A percentile compares a stretch with the other conserved stretches of the same genome.
Evolutionary conservation across 2,113 vertebrate species (phyloP).

Genomic region (Enhydra lutris): DNA sequence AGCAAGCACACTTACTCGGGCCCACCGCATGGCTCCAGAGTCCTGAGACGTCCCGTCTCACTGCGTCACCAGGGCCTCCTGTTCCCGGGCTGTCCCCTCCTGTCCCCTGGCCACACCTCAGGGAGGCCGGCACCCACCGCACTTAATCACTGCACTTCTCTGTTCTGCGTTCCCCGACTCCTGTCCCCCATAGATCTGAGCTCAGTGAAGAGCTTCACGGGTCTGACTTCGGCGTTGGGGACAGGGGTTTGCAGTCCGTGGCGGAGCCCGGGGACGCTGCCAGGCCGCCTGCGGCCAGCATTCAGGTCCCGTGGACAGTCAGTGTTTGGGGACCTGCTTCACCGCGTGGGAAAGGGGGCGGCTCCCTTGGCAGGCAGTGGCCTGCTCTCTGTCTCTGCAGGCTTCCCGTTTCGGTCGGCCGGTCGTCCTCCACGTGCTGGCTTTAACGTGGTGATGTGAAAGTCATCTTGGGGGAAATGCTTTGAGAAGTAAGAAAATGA

Average conservation of each 20-base stretch:
- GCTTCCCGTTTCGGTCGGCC: not conserved
- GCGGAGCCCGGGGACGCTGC: fast-evolving
- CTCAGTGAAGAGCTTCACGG: too few relatives aligned
- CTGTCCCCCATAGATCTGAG: not conserved
- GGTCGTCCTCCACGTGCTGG: fast-evolving
- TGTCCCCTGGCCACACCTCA: too few relatives aligned
- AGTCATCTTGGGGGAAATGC: not conserved
- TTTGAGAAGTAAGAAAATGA: not conserved
- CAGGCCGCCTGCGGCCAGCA: not conserved
- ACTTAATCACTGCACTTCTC: not conserved
- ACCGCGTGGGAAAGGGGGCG: fast-evolving
- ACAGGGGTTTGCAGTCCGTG: fast-evolving
- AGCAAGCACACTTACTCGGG: not conserved
- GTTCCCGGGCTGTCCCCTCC: too few relatives aligned
- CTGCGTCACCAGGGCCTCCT: fast-evolving
- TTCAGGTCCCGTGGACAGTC: not conserved
- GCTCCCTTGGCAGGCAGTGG: not conserved
- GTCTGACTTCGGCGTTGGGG: not conserved
- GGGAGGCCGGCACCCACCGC: fast-evolving
- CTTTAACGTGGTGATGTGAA: too few relatives aligned
- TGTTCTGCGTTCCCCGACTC: not conserved
- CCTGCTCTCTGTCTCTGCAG: fast-evolving
- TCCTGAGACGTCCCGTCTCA: not conserved
- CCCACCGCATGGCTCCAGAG: fast-evolving
- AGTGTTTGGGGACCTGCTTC: not conserved